Evolutionary conservation across 23 tunicate species (phyloP).

Genomic region (Ascidia mentula): DNA sequence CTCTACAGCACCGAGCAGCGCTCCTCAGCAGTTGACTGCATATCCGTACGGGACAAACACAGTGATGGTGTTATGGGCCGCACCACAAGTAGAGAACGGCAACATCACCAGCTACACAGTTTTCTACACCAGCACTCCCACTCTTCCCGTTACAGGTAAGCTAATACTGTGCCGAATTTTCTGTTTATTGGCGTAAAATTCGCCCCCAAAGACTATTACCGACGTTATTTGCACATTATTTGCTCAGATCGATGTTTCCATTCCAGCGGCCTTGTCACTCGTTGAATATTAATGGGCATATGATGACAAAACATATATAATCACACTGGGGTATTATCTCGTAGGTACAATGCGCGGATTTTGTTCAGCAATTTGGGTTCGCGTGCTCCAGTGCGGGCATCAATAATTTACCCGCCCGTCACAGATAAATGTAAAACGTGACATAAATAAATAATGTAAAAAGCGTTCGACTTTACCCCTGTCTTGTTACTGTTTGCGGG

Average conservation of each 20-base stretch:
- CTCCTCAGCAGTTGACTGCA: constrained; percentile 52
- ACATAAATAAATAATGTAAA: constrained; percentile 1
- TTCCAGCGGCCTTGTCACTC: not conserved
- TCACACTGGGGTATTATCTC: constrained; percentile 5
- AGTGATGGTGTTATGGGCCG: constrained; percentile 62
- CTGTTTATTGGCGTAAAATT: too few species aligned
- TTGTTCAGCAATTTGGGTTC: not conserved
- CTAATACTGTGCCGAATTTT: too few species aligned
- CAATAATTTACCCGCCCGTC: constrained; percentile 1
- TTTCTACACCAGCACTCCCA: constrained; percentile 66
- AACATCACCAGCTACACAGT: constrained; percentile 43
- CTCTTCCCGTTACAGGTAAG: constrained; percentile 48
- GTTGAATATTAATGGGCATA: not conserved
- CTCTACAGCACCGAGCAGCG: constrained; percentile 57
- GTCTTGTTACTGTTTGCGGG: not conserved
- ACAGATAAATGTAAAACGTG: not conserved
- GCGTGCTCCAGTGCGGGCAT: not conserved
- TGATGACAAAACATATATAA: not conserved
- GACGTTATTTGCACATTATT: too few species aligned
- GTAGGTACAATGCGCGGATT: constrained; percentile 12
- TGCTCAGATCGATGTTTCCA: not conserved
- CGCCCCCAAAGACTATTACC: too few species aligned
- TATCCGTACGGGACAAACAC: constrained; percentile 38
- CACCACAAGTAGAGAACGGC: constrained; percentile 62
- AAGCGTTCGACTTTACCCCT: not conserved